These are phyloP conservation scores for cat (Felis catus) DNA, from an alignment of 2,113 vertebrate genomes.

Conservation along the genomic window DNA sequence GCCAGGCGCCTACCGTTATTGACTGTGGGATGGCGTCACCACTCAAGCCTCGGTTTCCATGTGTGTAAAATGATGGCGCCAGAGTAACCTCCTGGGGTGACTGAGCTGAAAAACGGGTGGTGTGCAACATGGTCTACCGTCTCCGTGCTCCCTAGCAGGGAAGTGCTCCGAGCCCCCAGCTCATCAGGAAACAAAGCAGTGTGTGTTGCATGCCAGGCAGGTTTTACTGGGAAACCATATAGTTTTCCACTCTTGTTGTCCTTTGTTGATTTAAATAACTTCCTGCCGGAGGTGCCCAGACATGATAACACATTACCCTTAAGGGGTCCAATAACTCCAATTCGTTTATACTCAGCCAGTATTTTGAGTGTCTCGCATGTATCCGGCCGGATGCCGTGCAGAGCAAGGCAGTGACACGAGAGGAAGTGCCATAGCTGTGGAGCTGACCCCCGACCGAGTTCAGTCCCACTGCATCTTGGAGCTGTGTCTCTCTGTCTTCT, in stretches of 20 bases:
- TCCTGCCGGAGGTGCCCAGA: neutral
- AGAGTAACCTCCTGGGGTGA: fast-evolving
- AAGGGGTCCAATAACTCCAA: neutral
- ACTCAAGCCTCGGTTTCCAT: neutral
- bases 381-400: neutral
- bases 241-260: neutral
- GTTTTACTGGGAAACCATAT: neutral
- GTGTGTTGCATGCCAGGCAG: neutral
- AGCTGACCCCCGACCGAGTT: neutral
- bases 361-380: fast-evolving
- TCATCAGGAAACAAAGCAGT: neutral
- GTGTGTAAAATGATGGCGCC: fast-evolving
- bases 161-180: fast-evolving
- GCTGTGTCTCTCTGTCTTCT: neutral
- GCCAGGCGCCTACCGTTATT: fast-evolving
- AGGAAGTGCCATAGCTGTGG: fast-evolving
- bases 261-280: neutral
- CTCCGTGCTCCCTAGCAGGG: fast-evolving
- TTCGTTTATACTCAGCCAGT: fast-evolving
- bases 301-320: neutral
- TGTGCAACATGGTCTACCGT: fast-evolving
- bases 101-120: fast-evolving
- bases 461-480: neutral
- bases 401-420: fast-evolving
- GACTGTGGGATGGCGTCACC: fast-evolving